These are phyloP conservation scores for Drosophila nigromelanica DNA, from an alignment of 1,140 invertebrate species.

Conservation along the genomic window DNA sequence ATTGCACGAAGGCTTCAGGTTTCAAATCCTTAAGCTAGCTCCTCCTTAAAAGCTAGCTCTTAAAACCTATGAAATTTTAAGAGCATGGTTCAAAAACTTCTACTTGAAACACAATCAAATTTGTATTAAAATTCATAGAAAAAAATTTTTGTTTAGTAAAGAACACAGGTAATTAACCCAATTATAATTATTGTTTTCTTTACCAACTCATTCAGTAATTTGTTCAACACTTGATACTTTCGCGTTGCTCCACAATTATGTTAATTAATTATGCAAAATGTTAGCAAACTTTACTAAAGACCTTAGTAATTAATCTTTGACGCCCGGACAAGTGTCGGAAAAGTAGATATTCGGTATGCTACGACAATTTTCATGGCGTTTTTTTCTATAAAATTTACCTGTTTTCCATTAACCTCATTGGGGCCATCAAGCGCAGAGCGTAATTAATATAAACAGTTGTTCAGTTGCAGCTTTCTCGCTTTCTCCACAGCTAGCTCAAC, in stretches of 20 bases:
- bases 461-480: neutral
- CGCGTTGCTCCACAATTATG: neutral
- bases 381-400: constrained; percentile 4
- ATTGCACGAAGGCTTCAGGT: too few relatives aligned
- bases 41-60: too few relatives aligned
- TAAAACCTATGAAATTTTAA: too few relatives aligned
- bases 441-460: constrained; percentile 38
- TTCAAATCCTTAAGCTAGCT: too few relatives aligned
- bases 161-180: constrained; percentile 14
- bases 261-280: constrained; percentile 30
- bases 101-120: too few relatives aligned
- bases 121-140: too few relatives aligned
- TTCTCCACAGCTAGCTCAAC: neutral
- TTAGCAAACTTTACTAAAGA: constrained; percentile 33
- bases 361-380: neutral
- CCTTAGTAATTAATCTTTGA: constrained; percentile 43
- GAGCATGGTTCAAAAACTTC: too few relatives aligned
- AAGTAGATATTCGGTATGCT: constrained; percentile 6
- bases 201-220: constrained; percentile 1
- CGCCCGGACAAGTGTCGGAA: constrained; percentile 16
- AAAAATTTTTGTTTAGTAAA: neutral
- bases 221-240: constrained; percentile 5
- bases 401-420: constrained; percentile 18
- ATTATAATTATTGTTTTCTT: constrained; percentile 2
- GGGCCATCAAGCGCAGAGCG: constrained; percentile 13